These are phyloP conservation scores for Damaliscus lunatus DNA, from an alignment of 2,113 vertebrate species.

Conservation along the genomic window DNA sequence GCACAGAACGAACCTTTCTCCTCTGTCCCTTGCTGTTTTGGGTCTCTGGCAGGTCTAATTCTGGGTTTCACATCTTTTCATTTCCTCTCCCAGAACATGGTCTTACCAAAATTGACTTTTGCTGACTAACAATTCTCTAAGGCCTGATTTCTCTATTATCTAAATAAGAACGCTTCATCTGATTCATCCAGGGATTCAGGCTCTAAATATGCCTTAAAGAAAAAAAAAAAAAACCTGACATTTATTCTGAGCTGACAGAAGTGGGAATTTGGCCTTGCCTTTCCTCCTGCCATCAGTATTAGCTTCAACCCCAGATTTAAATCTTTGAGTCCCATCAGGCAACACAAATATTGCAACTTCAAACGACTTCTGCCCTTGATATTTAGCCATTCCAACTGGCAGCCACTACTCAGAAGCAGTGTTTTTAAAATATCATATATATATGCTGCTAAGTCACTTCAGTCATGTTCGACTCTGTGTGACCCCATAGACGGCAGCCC, in stretches of 20 bases:
- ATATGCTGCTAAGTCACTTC: neutral
- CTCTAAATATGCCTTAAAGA: neutral
- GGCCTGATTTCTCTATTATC: conserved; percentile 39
- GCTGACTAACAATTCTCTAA: conserved; percentile 36
- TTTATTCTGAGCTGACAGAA: neutral
- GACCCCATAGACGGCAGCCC: too few relatives aligned
- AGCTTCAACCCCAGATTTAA: neutral
- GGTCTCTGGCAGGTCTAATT: neutral
- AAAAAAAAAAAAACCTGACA: neutral
- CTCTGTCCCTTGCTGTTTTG: neutral
- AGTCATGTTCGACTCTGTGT: accelerated
- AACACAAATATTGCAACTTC: neutral
- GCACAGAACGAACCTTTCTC: neutral
- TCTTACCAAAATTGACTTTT: conserved; percentile 27
- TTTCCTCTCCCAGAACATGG: neutral
- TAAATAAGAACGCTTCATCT: conserved; percentile 9
- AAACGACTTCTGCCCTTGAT: neutral
- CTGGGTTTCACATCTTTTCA: neutral
- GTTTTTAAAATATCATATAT: neutral
- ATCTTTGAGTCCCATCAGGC: neutral
- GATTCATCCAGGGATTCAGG: conserved; percentile 18
- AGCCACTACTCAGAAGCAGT: neutral
- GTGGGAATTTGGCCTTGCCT: neutral
- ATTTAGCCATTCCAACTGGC: neutral
- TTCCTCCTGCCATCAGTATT: neutral